Base-by-base conservation (phyloP, 1,140 invertebrate genomes). In the Calliphora vicina region DNA sequence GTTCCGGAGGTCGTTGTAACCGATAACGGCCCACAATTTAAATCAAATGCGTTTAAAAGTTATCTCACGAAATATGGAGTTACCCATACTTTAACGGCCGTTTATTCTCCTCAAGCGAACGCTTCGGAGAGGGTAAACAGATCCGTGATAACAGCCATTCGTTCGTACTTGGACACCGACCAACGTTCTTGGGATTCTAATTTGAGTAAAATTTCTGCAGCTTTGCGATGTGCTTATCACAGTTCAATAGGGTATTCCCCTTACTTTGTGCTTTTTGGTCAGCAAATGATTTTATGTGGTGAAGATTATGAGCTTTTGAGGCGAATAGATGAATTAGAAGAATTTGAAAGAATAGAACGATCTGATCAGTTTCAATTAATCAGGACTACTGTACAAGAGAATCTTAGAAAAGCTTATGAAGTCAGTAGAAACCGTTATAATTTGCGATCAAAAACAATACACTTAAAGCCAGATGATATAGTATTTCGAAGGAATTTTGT, bases 21-120 rank as follows among this genome's bases (percentile, higher is more conserved):
- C 13, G 29, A 82, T 43, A 82, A 82, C n/a, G 81, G 81, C 17
- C 26, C 5, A 13, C 81, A 82, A 23, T 82, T 82, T 23, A 35
- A 15, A 23, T 82, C 81, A n/a, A 71, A 82, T 4, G 81, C 42
- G 9, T 35, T 35, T 35, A 5, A 35, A 50, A n/a, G 17, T 50
- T 50, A 15, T 12, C 45, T 50, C 17, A 12, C 12, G 12, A n/a
- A 13, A 17, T n/a, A 50, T n/a, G 45, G 45, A 15, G 45, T 50
- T 50, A 15, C 17, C 12, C 4, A 50, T n/a, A 50, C 17, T 1
- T 3, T 17, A 13, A 50, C 45, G 13, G 45, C 45, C 12, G 13
- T 50, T 4, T 50, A 50, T 50, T 50, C 45, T 17, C 45, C 45
- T 43, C 45, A 50, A 13, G 45, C 45, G 2, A 50, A 50, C 17